These are phyloP conservation scores for Todiramphus chloris DNA, from an alignment of 2,113 vertebrate species.

Conservation along the genomic window DNA sequence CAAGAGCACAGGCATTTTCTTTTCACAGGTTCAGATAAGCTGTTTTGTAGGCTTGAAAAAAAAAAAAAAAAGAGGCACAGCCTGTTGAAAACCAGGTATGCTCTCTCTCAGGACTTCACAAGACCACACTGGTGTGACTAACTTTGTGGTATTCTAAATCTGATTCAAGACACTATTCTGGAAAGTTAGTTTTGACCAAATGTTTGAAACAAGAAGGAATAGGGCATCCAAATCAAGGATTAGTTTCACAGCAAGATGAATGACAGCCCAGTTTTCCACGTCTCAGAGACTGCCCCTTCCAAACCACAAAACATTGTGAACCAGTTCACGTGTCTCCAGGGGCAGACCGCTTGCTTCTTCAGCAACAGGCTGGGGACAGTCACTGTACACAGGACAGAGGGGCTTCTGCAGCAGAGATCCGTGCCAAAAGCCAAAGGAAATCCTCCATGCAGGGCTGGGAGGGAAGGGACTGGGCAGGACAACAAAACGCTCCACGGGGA, in stretches of 20 bases:
- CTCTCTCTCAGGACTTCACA: neutral
- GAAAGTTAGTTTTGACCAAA: conserved; percentile 51
- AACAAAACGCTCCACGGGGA: neutral
- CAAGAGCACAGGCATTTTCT: neutral
- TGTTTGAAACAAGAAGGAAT: conserved; percentile 18
- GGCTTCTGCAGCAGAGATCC: neutral
- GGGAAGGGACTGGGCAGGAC: neutral
- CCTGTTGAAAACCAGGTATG: neutral
- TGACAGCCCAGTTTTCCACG: conserved; percentile 19
- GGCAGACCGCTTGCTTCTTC: neutral
- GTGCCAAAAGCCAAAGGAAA: conserved; percentile 39
- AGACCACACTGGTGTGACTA: conserved; percentile 41
- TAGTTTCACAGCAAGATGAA: conserved; percentile 39
- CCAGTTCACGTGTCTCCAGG: neutral
- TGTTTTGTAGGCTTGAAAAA: neutral
- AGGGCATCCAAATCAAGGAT: conserved; percentile 18
- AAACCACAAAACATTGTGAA: conserved; percentile 11
- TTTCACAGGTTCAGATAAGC: neutral
- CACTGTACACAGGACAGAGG: neutral
- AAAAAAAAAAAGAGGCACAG: neutral
- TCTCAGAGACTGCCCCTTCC: conserved; percentile 9
- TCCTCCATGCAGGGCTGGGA: neutral
- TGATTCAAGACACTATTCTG: conserved; percentile 42
- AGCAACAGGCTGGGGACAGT: neutral
- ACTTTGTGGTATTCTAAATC: conserved; percentile 48